Evolutionary conservation across 2,113 vertebrate species (phyloP).

Genomic region (Onychostruthus taczanowskii): DNA sequence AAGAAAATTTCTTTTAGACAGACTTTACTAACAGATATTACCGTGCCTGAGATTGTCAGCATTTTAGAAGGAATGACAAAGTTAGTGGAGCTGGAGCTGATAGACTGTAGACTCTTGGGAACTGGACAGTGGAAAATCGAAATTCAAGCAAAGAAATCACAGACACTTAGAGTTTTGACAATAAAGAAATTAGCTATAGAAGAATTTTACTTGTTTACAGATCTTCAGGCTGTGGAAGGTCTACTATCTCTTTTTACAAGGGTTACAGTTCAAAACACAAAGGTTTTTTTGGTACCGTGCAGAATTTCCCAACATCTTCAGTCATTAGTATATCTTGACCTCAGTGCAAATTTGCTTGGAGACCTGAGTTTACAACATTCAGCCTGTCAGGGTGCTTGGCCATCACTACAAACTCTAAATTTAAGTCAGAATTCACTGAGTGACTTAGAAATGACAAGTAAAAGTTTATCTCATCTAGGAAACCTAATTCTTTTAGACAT

Average conservation of each 20-base stretch:
- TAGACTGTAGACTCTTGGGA: slow-evolving; percentile 62
- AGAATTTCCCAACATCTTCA: slow-evolving; percentile 16
- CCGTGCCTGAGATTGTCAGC: not conserved
- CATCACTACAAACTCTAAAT: slow-evolving; percentile 69
- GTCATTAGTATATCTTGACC: slow-evolving; percentile 76
- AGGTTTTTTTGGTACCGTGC: slow-evolving; percentile 79
- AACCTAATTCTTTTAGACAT: slow-evolving; percentile 77
- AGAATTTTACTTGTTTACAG: slow-evolving; percentile 63
- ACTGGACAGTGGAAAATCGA: slow-evolving; percentile 29
- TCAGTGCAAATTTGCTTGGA: slow-evolving; percentile 76
- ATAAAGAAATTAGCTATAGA: not conserved
- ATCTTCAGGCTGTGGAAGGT: not conserved
- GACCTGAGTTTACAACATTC: slow-evolving; percentile 70
- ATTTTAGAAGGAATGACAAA: not conserved
- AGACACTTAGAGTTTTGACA: not conserved
- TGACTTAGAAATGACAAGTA: slow-evolving; percentile 52
- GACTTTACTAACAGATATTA: slow-evolving; percentile 35
- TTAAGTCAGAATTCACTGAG: slow-evolving; percentile 78
- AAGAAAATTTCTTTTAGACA: slow-evolving; percentile 65
- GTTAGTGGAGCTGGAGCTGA: slow-evolving; percentile 44
- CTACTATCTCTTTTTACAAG: not conserved
- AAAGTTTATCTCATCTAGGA: slow-evolving; percentile 62
- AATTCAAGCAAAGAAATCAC: slow-evolving; percentile 9
- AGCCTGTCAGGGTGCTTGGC: slow-evolving; percentile 54
- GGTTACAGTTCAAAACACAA: slow-evolving; percentile 64